Conservation (phyloP, 2,113 vertebrate genomes). For the Alethe diademata region DNA sequence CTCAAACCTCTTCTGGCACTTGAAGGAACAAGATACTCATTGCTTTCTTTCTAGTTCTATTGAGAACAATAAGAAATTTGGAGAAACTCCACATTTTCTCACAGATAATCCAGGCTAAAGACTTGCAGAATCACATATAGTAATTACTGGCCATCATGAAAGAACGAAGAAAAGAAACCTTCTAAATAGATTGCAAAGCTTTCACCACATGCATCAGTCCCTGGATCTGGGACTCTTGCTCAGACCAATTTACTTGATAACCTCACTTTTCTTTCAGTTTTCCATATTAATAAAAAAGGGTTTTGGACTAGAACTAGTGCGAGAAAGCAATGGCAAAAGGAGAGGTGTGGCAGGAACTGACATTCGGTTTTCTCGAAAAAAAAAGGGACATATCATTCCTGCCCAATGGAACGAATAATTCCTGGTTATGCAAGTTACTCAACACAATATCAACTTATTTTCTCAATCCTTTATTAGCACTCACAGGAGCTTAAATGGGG, state of each 20-base stretch:
- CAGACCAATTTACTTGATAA: neutral
- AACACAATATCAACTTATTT: neutral
- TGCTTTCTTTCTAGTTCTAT: neutral
- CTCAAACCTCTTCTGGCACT: neutral
- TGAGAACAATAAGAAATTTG: neutral
- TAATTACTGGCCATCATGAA: neutral
- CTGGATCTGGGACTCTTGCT: neutral
- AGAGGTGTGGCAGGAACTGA: neutral
- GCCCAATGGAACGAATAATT: neutral
- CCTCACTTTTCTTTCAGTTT: rapidly evolving
- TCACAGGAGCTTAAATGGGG: neutral
- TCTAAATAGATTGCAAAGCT: neutral
- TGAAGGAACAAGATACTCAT: neutral
- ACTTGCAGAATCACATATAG: neutral
- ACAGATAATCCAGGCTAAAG: neutral
- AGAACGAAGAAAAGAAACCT: neutral
- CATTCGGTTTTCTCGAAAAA: neutral
- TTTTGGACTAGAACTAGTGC: neutral
- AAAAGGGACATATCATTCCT: neutral
- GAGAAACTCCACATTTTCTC: neutral
- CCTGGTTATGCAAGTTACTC: neutral
- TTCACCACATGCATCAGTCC: neutral
- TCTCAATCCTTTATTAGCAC: neutral
- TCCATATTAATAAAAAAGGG: neutral
- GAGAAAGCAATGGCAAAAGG: neutral